Percentiles rank a stretch among this genome's conserved stretches.
These are phyloP conservation scores for Pterois miles DNA, from an alignment of 2,797 vertebrate species.

Conservation along the genomic window DNA sequence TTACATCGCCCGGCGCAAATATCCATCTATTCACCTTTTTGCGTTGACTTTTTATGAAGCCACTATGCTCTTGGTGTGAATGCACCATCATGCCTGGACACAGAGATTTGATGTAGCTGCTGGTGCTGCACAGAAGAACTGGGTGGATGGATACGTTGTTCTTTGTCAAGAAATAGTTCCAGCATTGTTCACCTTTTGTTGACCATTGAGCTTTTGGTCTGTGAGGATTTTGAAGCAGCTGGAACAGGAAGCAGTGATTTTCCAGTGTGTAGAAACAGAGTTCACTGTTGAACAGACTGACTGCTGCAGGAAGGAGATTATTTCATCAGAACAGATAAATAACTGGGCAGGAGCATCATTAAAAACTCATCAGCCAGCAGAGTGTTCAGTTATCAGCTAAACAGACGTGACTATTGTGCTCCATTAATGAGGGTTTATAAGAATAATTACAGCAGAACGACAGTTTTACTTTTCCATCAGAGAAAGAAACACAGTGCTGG, in stretches of 20 bases:
- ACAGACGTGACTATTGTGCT: constrained; percentile 12
- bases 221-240: no score
- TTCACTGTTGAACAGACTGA: constrained; percentile 29
- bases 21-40: no score
- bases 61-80: no score
- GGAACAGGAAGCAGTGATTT: background rate
- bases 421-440: constrained; percentile 46
- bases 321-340: constrained; percentile 62
- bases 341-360: constrained; percentile 60
- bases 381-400: constrained; percentile 2
- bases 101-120: no score
- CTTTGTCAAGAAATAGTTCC: no score
- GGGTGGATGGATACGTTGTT: no score
- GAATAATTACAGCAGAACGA: constrained; percentile 39
- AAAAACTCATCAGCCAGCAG: constrained; percentile 49
- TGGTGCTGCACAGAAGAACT: no score
- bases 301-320: constrained; percentile 58
- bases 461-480: background rate
- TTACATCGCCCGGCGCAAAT: no score
- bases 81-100: no score
- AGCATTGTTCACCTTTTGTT: no score
- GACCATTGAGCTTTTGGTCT: no score
- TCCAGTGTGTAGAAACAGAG: background rate
- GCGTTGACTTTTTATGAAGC: no score
- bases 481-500: background rate